These are phyloP conservation scores for Sitophilus oryzae DNA, from an alignment of 1,140 invertebrate genomes.

Conservation along the genomic window DNA sequence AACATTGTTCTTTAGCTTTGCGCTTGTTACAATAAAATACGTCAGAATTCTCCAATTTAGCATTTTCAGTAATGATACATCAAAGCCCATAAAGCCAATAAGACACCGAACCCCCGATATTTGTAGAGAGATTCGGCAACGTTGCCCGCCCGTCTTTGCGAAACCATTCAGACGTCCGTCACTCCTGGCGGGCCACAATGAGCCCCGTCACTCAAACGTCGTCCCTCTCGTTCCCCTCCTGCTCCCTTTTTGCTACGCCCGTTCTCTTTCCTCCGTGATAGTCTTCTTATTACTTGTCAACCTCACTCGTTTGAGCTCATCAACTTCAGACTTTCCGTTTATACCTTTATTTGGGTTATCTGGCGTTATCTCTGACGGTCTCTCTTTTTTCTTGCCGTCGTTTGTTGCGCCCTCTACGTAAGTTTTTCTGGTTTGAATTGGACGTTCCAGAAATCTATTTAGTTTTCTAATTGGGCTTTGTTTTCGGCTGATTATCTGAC, in stretches of 20 bases:
- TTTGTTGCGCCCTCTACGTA: no score
- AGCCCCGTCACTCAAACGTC: conserved; percentile 29
- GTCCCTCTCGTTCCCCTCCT: conserved; percentile 4
- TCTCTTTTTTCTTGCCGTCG: neutral
- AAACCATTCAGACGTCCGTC: conserved; percentile 29
- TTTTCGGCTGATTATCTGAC: no score
- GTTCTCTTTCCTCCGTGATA: conserved; percentile 21
- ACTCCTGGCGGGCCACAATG: conserved; percentile 28
- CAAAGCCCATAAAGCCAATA: no score
- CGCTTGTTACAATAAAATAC: no score
- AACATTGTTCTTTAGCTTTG: no score
- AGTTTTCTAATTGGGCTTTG: no score
- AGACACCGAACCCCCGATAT: no score
- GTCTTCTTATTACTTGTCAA: conserved; percentile 30
- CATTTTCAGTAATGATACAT: no score
- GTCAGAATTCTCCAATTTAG: no score
- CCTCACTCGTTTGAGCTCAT: conserved; percentile 24
- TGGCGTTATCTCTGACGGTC: conserved; percentile 19
- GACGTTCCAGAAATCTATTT: no score
- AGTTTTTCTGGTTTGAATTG: neutral
- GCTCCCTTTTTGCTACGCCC: conserved; percentile 7
- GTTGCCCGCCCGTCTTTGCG: conserved; percentile 6
- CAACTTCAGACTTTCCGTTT: conserved; percentile 22
- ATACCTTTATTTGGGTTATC: conserved; percentile 26
- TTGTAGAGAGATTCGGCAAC: conserved; percentile 15